These are phyloP conservation scores for Drosophila anomelani DNA, from an alignment of 2,888 invertebrate genomes.

Conservation along the genomic window DNA sequence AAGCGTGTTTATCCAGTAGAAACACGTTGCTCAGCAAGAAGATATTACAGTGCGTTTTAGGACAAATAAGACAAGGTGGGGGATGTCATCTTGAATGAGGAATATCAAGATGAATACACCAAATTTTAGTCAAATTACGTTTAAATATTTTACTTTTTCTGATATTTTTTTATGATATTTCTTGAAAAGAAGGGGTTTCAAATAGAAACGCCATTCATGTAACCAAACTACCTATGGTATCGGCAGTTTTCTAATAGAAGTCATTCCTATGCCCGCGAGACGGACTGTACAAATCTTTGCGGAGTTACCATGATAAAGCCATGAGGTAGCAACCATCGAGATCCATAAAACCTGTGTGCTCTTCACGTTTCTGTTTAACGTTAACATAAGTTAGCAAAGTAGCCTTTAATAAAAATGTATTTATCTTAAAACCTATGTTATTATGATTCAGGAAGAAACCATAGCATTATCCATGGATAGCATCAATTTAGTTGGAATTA, in stretches of 20 bases:
- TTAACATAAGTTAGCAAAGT: background rate
- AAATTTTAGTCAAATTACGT: background rate
- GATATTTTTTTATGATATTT: too few relatives aligned
- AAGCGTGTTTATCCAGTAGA: conserved; percentile 25
- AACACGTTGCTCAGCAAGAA: conserved; percentile 10
- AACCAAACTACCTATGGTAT: too few relatives aligned
- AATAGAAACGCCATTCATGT: too few relatives aligned
- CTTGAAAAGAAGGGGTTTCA: too few relatives aligned
- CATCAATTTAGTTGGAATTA: background rate
- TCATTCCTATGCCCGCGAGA: background rate
- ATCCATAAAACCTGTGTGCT: background rate
- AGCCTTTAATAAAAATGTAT: too few relatives aligned
- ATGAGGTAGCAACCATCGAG: conserved; percentile 14
- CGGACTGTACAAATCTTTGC: background rate
- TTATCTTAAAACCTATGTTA: background rate
- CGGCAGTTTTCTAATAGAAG: background rate
- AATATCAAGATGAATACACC: background rate
- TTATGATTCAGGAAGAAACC: background rate
- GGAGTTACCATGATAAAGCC: background rate
- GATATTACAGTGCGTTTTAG: conserved; percentile 24
- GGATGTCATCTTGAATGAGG: background rate
- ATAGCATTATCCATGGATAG: background rate
- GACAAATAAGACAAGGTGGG: conserved; percentile 3
- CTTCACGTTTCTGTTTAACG: background rate
- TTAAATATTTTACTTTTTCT: too few relatives aligned